Evolutionary conservation across 2,797 vertebrate genomes (phyloP).

Genomic region (Hydrolagus colliei): DNA sequence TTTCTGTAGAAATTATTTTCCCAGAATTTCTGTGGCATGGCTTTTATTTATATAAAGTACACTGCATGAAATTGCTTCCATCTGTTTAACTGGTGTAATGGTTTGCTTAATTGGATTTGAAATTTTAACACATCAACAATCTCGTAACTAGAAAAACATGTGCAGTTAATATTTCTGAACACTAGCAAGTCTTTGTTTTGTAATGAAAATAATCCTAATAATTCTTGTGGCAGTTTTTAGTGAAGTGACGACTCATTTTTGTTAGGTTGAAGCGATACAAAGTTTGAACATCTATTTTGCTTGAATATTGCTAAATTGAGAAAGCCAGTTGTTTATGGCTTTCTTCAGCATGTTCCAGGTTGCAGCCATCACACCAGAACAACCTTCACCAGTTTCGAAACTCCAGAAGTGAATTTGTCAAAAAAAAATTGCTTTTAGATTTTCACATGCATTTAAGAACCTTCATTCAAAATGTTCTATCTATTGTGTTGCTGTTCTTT

Average conservation of each 20-base stretch:
- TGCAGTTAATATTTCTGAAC: background rate
- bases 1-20: conserved; percentile 4
- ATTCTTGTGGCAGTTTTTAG: background rate
- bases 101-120: background rate
- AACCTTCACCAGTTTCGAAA: background rate
- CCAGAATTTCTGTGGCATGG: too few species aligned
- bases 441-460: background rate
- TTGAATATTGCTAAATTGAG: background rate
- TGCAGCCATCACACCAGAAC: background rate
- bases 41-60: background rate
- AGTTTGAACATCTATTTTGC: background rate
- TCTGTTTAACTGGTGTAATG: background rate
- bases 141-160: background rate
- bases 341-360: background rate
- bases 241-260: background rate
- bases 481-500: background rate
- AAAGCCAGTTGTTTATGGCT: background rate
- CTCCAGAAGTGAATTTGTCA: background rate
- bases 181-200: background rate
- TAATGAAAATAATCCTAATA: background rate
- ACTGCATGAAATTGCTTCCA: background rate
- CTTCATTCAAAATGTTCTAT: background rate
- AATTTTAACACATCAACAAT: background rate
- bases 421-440: background rate
- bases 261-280: background rate